A percentile compares a stretch with the other conserved stretches of the same genome.
Evolutionary conservation across 1,140 invertebrate genomes (phyloP).

Genomic region (Diprion similis): DNA sequence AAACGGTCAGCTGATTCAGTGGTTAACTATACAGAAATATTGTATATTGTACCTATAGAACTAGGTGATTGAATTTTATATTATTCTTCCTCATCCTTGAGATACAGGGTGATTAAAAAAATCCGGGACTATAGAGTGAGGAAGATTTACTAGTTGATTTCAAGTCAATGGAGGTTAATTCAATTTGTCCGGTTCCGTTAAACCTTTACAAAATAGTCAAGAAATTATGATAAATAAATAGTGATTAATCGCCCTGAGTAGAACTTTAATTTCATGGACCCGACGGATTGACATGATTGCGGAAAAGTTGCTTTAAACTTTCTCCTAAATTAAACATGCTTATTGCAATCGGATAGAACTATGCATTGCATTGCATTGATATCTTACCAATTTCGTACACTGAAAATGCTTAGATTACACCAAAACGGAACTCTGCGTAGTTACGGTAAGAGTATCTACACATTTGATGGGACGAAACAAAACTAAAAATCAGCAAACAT

Average conservation of each 20-base stretch:
- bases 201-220: background rate
- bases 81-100: background rate
- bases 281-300: background rate
- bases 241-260: background rate
- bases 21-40: conserved; percentile 4
- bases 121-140: background rate
- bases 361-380: conserved; percentile 1
- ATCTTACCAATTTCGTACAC: background rate
- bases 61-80: background rate
- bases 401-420: too few relatives aligned
- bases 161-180: background rate
- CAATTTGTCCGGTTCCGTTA: background rate
- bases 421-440: background rate
- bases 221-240: background rate
- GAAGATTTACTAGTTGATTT: background rate
- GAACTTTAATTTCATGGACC: background rate
- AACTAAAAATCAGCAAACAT: background rate
- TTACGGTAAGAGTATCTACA: background rate
- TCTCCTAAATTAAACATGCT: background rate
- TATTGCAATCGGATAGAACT: background rate
- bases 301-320: background rate
- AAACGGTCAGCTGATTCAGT: conserved; percentile 11
- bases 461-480: too few relatives aligned
- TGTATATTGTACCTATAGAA: background rate
- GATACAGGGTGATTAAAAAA: conserved; percentile 1